These are phyloP conservation scores for Bathynomus jamesi DNA, from an alignment of 1,140 invertebrate species.

Conservation along the genomic window DNA sequence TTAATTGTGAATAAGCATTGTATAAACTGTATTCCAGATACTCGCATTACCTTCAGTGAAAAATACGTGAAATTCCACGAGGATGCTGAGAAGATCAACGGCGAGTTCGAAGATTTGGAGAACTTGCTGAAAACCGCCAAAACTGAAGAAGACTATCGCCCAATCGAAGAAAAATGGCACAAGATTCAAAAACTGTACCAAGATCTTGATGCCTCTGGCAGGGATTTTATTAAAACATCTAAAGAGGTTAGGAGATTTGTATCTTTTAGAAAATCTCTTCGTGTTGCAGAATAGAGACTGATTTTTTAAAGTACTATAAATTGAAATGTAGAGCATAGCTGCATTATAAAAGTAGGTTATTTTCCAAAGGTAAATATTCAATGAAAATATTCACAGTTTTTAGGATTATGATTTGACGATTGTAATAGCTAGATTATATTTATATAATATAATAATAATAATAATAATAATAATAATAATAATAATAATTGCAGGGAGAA, in stretches of 20 bases:
- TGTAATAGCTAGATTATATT: slow-evolving; percentile 1
- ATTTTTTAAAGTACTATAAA: background rate
- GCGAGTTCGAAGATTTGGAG: slow-evolving; percentile 60
- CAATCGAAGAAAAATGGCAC: slow-evolving; percentile 55
- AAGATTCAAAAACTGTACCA: slow-evolving; percentile 53
- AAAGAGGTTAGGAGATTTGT: slow-evolving; percentile 48
- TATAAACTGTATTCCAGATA: too few species aligned
- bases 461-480: background rate
- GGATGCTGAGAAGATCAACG: slow-evolving; percentile 56
- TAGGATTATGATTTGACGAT: background rate
- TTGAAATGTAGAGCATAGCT: too few species aligned
- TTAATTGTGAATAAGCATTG: too few species aligned
- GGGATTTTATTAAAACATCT: slow-evolving; percentile 59
- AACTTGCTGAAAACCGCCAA: slow-evolving; percentile 50
- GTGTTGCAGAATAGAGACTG: background rate
- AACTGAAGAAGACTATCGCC: slow-evolving; percentile 40
- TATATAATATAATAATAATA: slow-evolving; percentile 29
- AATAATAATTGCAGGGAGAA: slow-evolving; percentile 51
- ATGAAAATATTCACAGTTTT: background rate
- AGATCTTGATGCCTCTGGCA: slow-evolving; percentile 54
- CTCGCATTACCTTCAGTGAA: slow-evolving; percentile 45
- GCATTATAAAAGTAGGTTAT: too few species aligned
- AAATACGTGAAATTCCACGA: slow-evolving; percentile 66
- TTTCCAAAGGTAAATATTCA: background rate
- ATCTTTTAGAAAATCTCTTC: slow-evolving; percentile 4